Conservation (phyloP, 2,113 vertebrate genomes). For the Phycodurus eques region DNA sequence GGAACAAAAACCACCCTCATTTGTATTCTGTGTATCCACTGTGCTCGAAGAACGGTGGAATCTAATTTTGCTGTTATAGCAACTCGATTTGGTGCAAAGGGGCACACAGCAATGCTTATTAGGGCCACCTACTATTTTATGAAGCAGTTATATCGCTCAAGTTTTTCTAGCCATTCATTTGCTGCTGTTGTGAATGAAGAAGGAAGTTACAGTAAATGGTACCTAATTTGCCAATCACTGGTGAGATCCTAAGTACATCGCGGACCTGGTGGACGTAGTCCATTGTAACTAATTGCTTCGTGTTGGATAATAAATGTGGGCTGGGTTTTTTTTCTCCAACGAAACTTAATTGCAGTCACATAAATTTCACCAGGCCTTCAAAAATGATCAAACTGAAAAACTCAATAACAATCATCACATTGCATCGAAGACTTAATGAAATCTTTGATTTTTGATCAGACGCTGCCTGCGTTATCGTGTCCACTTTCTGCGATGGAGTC, state of each 20-base stretch:
- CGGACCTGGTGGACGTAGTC: too few species aligned
- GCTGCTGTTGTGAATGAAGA: too few species aligned
- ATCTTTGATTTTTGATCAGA: slow-evolving; percentile 15
- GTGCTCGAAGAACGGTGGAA: not conserved
- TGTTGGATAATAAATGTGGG: not conserved
- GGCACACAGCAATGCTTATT: not conserved
- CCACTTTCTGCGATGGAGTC: slow-evolving; percentile 26
- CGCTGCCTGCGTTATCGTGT: slow-evolving; percentile 17
- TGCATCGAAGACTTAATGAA: not conserved
- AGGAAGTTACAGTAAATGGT: too few species aligned
- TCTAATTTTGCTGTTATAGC: not conserved
- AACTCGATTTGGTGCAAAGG: too few species aligned
- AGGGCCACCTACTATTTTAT: too few species aligned
- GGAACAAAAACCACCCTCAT: not conserved
- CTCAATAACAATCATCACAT: not conserved
- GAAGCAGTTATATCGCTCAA: too few species aligned
- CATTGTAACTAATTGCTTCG: too few species aligned
- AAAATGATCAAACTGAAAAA: not conserved
- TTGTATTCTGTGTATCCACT: too few species aligned
- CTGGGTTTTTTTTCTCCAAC: not conserved
- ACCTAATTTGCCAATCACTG: too few species aligned
- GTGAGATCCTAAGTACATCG: too few species aligned
- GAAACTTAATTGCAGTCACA: not conserved
- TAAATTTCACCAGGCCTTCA: not conserved
- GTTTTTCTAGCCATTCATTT: too few species aligned